A percentile compares a stretch with the other conserved stretches of the same genome.
Conservation (phyloP, 2,888 invertebrate species). For the Drymonia ruficornis region DNA sequence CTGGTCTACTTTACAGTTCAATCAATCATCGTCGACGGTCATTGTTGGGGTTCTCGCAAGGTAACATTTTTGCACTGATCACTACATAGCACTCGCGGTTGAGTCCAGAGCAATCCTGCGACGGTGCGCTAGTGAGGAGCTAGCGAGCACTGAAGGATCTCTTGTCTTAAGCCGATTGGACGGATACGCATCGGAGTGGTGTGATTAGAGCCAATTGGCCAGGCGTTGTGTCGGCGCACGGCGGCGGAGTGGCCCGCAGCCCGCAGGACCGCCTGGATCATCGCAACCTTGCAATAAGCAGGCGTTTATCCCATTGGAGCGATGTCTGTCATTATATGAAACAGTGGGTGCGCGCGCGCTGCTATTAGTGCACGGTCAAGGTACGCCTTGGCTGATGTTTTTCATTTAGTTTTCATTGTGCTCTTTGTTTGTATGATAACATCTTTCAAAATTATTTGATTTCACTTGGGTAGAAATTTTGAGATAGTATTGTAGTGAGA, state of each 20-base stretch:
- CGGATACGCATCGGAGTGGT: slow-evolving; percentile 81
- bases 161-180: slow-evolving; percentile 79
- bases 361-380: slow-evolving; percentile 79
- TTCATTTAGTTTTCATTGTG: slow-evolving; percentile 30
- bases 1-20: slow-evolving; percentile 44
- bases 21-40: slow-evolving; percentile 55
- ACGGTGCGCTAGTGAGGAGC: slow-evolving; percentile 48
- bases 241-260: slow-evolving; percentile 56
- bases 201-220: slow-evolving; percentile 78
- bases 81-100: slow-evolving; percentile 37
- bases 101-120: slow-evolving; percentile 33
- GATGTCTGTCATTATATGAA: slow-evolving; percentile 73
- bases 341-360: slow-evolving; percentile 63
- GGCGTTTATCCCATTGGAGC: slow-evolving; percentile 81
- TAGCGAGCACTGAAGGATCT: slow-evolving; percentile 65
- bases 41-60: slow-evolving; percentile 28
- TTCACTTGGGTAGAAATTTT: background rate
- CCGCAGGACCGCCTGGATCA: slow-evolving; percentile 68
- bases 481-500: background rate
- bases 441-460: background rate
- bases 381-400: slow-evolving; percentile 55
- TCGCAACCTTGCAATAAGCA: slow-evolving; percentile 80
- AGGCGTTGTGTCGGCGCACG: slow-evolving; percentile 67
- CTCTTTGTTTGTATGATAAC: slow-evolving; percentile 9
- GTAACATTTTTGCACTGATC: slow-evolving; percentile 25